Percentiles rank a stretch among this genome's conserved stretches.
phyloP scores from a whole-genome alignment of 2,888 invertebrate species.

The Eristalis tenax region DNA sequence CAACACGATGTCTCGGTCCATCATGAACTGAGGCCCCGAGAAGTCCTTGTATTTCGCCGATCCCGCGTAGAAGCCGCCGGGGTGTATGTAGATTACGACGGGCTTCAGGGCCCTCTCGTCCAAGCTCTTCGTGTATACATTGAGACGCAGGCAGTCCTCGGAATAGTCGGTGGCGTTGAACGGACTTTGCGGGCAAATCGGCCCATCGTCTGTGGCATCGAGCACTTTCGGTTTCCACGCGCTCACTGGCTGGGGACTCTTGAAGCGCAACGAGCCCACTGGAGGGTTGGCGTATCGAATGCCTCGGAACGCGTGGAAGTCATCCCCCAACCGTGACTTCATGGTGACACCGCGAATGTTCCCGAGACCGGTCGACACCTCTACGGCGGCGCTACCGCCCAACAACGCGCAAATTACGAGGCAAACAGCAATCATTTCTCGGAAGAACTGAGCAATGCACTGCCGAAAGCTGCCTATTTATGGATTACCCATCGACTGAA shows the following conservation, averaged over 20 bases:
- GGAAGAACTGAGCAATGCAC: conserved; percentile 8
- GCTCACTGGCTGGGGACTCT: conserved; percentile 81
- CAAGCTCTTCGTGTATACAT: conserved; percentile 82
- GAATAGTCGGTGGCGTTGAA: conserved; percentile 76
- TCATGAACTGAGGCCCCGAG: conserved; percentile 83
- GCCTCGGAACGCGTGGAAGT: conserved; percentile 78
- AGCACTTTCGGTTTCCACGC: conserved; percentile 81
- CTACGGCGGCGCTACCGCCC: conserved; percentile 67
- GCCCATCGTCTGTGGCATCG: conserved; percentile 83
- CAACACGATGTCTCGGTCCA: conserved; percentile 85
- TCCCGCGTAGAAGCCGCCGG: conserved; percentile 84
- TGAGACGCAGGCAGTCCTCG: conserved; percentile 84
- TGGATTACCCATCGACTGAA: background rate
- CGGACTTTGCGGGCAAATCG: conserved; percentile 82
- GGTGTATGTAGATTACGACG: conserved; percentile 86
- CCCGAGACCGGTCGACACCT: conserved; percentile 76
- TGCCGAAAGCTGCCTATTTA: background rate
- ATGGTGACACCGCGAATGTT: conserved; percentile 75
- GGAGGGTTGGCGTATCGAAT: conserved; percentile 79
- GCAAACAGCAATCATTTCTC: conserved; percentile 28
- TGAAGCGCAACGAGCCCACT: conserved; percentile 76
- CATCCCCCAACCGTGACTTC: conserved; percentile 74
- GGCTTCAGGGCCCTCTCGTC: conserved; percentile 78
- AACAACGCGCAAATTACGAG: conserved; percentile 13
- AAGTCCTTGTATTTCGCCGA: conserved; percentile 83